These are phyloP conservation scores for Andrena chrysosceles DNA, from an alignment of 2,888 invertebrate species.

Conservation along the genomic window DNA sequence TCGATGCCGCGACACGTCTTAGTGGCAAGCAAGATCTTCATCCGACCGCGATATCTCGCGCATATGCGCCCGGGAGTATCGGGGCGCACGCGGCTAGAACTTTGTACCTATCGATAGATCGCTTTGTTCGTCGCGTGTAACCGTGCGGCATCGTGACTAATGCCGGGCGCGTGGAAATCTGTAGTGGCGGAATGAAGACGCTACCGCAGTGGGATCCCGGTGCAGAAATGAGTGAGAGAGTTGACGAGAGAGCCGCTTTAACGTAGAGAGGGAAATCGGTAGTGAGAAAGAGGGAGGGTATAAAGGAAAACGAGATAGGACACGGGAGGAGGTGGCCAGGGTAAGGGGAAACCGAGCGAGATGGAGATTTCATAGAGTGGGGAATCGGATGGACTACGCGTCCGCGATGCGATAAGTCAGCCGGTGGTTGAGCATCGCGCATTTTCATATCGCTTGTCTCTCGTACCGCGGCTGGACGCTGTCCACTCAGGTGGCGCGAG, in stretches of 20 bases:
- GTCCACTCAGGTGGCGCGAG: constrained; percentile 69
- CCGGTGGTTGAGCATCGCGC: constrained; percentile 75
- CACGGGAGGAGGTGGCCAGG: constrained; percentile 35
- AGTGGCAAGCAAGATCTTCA: constrained; percentile 17
- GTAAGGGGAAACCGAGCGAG: constrained; percentile 59
- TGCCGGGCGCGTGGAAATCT: constrained; percentile 42
- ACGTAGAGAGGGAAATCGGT: constrained; percentile 40
- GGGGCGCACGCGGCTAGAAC: constrained; percentile 59
- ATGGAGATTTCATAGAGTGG: constrained; percentile 67
- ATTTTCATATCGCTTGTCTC: constrained; percentile 77
- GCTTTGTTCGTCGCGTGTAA: constrained; percentile 58
- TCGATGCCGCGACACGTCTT: background rate
- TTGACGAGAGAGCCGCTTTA: background rate
- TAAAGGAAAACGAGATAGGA: constrained; percentile 37
- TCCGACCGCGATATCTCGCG: constrained; percentile 43
- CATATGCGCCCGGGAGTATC: constrained; percentile 35
- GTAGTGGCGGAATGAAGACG: constrained; percentile 51
- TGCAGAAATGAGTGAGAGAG: constrained; percentile 11
- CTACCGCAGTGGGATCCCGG: background rate
- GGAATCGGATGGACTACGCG: constrained; percentile 74
- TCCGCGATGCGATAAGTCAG: constrained; percentile 78
- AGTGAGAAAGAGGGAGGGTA: constrained; percentile 40
- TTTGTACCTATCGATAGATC: constrained; percentile 72
- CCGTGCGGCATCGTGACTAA: constrained; percentile 54
- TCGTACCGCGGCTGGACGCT: constrained; percentile 71